Percentiles rank a stretch among this genome's conserved stretches.
Conservation (phyloP, 2,113 vertebrate genomes). For the Manacus vitellinus region DNA sequence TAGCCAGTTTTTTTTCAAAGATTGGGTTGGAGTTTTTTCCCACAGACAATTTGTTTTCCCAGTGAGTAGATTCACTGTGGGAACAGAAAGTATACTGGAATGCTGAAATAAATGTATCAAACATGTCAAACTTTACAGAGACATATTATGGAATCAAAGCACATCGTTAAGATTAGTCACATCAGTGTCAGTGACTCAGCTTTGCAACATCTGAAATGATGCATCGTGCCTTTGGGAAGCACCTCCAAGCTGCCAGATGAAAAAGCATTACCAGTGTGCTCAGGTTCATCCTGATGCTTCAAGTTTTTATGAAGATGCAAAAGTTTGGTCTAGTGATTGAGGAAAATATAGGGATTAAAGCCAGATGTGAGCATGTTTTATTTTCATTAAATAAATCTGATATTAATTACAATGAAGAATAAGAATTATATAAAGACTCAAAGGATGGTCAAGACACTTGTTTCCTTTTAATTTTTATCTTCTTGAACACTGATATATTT, state of each 20-base stretch:
- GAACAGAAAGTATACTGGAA: neutral
- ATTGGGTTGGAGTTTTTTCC: neutral
- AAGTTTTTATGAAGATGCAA: neutral
- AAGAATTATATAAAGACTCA: neutral
- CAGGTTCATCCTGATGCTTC: neutral
- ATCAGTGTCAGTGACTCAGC: slow-evolving; percentile 26
- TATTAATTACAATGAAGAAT: neutral
- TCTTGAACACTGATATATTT: neutral
- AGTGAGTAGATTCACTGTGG: neutral
- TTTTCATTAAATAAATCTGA: neutral
- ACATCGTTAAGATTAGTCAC: neutral
- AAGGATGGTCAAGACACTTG: neutral
- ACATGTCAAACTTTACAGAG: neutral
- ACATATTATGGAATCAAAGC: slow-evolving; percentile 10
- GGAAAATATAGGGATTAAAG: neutral
- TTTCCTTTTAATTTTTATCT: neutral
- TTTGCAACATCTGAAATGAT: neutral
- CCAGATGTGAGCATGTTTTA: neutral
- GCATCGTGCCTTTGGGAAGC: neutral
- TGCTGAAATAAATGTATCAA: neutral
- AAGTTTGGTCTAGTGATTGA: neutral
- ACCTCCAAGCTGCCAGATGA: neutral
- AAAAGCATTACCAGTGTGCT: neutral
- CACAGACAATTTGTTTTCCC: neutral
- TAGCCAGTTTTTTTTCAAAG: neutral